Evolutionary conservation across 2,797 vertebrate genomes (phyloP), one percentile per base, ranked within the genome.

Genomic region (Hylomyscus alleni): DNA sequence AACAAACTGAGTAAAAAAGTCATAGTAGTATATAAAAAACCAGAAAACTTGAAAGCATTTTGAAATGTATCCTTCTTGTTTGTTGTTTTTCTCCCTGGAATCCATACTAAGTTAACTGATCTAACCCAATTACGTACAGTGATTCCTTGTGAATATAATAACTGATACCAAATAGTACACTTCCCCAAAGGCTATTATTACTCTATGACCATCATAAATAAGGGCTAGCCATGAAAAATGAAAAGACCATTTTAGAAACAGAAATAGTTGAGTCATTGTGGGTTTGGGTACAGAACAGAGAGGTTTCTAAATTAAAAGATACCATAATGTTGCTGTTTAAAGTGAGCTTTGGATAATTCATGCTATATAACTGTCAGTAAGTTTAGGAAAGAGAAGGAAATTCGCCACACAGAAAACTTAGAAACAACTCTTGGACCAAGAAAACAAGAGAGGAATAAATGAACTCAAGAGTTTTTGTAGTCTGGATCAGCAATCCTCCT

Each of bases 241-340:
- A 75, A 95, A 50, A 97, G 75, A 72, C 84, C 31, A 72, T 73
- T 95, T 94, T 75, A 89, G 76, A 91, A 65, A 88, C 76, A 80
- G 44, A 65, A 95, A 89, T n/a, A 77, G 86, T 93, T 90, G 89
- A 94, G 87, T 97, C 97, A 96, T 15, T 91, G 78, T 96, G 95
- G 83, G 37, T 93, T 95, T 20, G 47, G 65, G n/a, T 82, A 93
- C 72, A 91, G 78, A 92, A 56, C 17, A 95, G 62, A 95, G 62
- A 82, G 34, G 40, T 26, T 95, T 94, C 94, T 87, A 94, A 93
- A 95, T 95, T 96, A 90, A 96, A 96, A 88, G 76, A 60, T 78
- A 93, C n/a, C 56, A 95, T 77, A 90, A 88, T 89, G 89, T 47
- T 96, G 76, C 54, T 85, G 80, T 94, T 95, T 72, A 88, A 95